phyloP scores from a whole-genome alignment of 2,888 invertebrate genomes.

The Automeris io region DNA sequence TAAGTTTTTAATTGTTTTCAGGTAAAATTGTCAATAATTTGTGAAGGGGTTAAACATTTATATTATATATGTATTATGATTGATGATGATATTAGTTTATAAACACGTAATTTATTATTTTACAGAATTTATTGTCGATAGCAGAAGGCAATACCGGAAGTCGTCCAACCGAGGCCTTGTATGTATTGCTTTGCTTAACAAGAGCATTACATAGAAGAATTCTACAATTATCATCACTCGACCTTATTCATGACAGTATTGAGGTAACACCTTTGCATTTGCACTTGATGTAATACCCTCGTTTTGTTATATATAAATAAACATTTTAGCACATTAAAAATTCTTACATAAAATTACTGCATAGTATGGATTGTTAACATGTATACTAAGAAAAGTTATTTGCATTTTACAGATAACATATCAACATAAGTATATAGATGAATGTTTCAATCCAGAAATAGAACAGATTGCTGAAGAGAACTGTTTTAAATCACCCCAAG shows the following conservation, averaged over 20 bases:
- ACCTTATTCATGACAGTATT: slow-evolving; percentile 42
- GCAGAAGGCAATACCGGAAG: slow-evolving; percentile 42
- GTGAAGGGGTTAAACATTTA: too few species aligned
- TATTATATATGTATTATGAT: neutral
- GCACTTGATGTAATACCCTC: too few species aligned
- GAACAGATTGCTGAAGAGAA: slow-evolving; percentile 38
- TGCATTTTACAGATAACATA: slow-evolving; percentile 31
- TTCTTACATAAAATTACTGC: too few species aligned
- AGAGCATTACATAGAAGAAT: slow-evolving; percentile 40
- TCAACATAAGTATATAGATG: slow-evolving; percentile 37
- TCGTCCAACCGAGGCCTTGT: slow-evolving; percentile 47
- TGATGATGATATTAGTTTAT: neutral
- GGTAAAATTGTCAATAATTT: too few species aligned
- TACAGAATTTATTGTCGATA: slow-evolving; percentile 54
- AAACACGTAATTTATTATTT: slow-evolving; percentile 9
- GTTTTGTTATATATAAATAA: too few species aligned
- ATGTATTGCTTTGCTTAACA: slow-evolving; percentile 50
- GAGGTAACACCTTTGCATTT: too few species aligned
- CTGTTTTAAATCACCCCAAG: slow-evolving; percentile 15
- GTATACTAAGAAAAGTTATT: too few species aligned
- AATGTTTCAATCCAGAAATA: slow-evolving; percentile 43
- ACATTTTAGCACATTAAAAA: too few species aligned
- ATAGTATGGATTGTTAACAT: too few species aligned
- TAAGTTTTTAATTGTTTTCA: too few species aligned
- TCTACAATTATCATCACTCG: slow-evolving; percentile 43